These are phyloP conservation scores for Melitaea cinxia DNA, from an alignment of 1,140 invertebrate species.

Conservation along the genomic window DNA sequence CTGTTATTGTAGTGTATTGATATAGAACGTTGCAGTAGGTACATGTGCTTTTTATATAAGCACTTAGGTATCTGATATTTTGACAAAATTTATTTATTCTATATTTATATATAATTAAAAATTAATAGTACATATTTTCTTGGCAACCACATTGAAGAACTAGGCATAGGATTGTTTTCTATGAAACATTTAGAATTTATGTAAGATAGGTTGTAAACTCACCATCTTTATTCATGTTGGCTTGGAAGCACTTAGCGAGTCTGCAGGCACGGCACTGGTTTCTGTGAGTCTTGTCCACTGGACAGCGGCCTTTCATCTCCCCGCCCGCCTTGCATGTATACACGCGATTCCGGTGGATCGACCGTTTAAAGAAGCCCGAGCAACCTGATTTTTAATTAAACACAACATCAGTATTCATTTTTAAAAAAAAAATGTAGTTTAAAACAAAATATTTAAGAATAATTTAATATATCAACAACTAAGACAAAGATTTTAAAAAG, in stretches of 20 bases:
- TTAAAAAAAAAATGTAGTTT: not conserved
- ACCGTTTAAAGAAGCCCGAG: slow-evolving; percentile 98
- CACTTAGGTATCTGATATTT: not conserved
- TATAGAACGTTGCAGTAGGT: not conserved
- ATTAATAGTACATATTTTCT: too few relatives aligned
- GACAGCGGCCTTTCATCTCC: slow-evolving; percentile 95
- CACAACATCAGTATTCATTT: not conserved
- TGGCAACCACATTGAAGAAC: too few relatives aligned
- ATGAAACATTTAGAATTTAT: not conserved
- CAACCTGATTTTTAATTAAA: slow-evolving; percentile 83
- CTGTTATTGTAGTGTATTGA: slow-evolving; percentile 13
- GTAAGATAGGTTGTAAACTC: slow-evolving; percentile 80
- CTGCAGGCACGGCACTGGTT: slow-evolving; percentile 98
- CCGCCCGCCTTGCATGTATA: slow-evolving; percentile 98
- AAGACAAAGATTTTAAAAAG: too few relatives aligned
- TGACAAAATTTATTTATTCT: not conserved
- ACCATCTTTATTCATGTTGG: slow-evolving; percentile 99
- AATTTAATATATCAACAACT: too few relatives aligned
- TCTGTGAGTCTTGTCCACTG: slow-evolving; percentile 97
- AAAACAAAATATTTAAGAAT: too few relatives aligned
- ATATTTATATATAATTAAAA: too few relatives aligned
- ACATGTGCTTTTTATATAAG: not conserved
- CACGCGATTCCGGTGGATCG: slow-evolving; percentile 96
- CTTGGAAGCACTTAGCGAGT: slow-evolving; percentile 97
- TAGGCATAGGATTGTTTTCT: not conserved